These are phyloP conservation scores for Chelidonichthys spinosus DNA, from an alignment of 2,797 vertebrate species.

Conservation along the genomic window DNA sequence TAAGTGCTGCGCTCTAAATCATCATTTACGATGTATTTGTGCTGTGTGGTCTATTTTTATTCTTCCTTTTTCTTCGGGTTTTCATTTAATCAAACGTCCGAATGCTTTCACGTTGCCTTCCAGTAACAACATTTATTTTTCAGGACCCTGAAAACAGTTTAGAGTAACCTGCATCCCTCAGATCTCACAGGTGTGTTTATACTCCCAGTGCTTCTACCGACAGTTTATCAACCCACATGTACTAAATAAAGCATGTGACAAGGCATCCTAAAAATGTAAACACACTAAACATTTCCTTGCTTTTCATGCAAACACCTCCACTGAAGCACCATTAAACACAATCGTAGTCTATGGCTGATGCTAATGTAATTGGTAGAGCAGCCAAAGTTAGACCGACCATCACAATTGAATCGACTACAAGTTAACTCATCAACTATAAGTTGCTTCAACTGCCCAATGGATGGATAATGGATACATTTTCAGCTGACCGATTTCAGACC, in stretches of 20 bases:
- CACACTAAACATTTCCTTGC: neutral
- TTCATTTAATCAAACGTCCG: slow-evolving; percentile 20
- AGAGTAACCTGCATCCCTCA: neutral
- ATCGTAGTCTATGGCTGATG: slow-evolving; percentile 14
- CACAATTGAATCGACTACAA: slow-evolving; percentile 5
- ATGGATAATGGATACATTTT: neutral
- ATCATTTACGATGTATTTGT: slow-evolving; percentile 7
- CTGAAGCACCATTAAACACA: slow-evolving; percentile 41
- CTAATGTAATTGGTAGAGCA: slow-evolving; percentile 33
- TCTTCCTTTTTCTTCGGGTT: slow-evolving; percentile 7
- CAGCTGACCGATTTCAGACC: neutral
- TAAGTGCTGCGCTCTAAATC: neutral
- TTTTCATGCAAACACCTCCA: neutral
- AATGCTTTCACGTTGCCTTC: slow-evolving; percentile 11
- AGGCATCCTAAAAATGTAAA: neutral
- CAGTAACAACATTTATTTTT: slow-evolving; percentile 12
- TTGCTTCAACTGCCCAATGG: neutral
- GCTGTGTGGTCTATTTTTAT: neutral
- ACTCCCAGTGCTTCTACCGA: slow-evolving; percentile 36
- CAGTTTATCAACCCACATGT: slow-evolving; percentile 25
- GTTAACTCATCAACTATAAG: neutral
- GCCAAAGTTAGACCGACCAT: slow-evolving; percentile 13
- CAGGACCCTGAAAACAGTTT: slow-evolving; percentile 8
- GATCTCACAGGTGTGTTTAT: slow-evolving; percentile 2
- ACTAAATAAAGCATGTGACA: slow-evolving; percentile 14